Evolutionary conservation across 2,113 vertebrate genomes (phyloP).

Genomic region (Heterocephalus glaber): DNA sequence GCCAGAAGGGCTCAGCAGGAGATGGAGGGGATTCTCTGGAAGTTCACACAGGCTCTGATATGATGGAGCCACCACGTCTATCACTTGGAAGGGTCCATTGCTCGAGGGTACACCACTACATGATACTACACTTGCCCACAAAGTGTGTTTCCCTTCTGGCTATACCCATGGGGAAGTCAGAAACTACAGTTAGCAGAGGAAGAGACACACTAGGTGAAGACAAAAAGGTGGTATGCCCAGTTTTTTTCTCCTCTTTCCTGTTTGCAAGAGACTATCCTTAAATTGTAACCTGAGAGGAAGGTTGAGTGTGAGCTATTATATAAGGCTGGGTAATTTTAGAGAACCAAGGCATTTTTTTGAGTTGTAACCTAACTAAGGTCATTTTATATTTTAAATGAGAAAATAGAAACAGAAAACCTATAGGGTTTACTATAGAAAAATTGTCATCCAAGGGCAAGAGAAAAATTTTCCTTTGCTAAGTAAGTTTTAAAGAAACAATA

Average conservation of each 20-base stretch:
- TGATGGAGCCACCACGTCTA: not conserved
- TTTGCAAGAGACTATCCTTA: not conserved
- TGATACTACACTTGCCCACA: no score
- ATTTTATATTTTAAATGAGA: conserved; percentile 42
- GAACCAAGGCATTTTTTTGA: not conserved
- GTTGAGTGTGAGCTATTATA: not conserved
- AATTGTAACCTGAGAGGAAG: not conserved
- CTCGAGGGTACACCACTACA: not conserved
- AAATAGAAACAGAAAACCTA: not conserved
- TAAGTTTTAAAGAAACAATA: conserved; percentile 38
- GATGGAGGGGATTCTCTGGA: not conserved
- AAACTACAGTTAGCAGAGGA: not conserved
- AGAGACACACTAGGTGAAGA: not conserved
- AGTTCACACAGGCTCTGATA: not conserved
- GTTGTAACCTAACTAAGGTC: conserved; percentile 1
- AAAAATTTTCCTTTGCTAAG: conserved; percentile 35
- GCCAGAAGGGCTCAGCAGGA: not conserved
- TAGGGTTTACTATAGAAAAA: conserved; percentile 4
- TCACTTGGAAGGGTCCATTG: not conserved
- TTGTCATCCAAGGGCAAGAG: conserved; percentile 49
- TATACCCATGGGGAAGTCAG: not conserved
- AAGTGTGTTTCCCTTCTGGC: not conserved
- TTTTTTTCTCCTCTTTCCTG: not conserved
- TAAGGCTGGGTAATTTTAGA: not conserved
- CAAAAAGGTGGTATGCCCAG: not conserved